These are phyloP conservation scores for Melikaiella ostensackeni DNA, from an alignment of 2,888 invertebrate species.

Conservation along the genomic window DNA sequence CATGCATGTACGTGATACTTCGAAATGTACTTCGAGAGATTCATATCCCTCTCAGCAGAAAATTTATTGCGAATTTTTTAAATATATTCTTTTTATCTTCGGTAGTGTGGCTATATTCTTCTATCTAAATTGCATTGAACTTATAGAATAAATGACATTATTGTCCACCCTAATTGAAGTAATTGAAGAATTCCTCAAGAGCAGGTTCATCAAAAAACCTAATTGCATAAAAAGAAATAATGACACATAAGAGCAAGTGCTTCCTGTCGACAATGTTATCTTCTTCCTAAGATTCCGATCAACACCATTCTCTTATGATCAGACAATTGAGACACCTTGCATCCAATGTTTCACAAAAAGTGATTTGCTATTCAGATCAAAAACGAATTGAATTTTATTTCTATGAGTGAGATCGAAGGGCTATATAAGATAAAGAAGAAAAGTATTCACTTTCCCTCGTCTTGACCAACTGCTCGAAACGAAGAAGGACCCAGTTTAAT, in stretches of 20 bases:
- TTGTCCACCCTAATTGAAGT: not conserved
- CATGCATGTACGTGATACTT: conserved; percentile 15
- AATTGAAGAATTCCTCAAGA: not conserved
- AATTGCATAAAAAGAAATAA: not conserved
- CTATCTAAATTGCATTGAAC: too few species aligned
- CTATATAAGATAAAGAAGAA: not conserved
- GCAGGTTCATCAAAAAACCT: not conserved
- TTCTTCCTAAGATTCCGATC: conserved; percentile 9
- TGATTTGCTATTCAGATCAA: not conserved
- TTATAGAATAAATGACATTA: too few species aligned
- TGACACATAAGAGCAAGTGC: not conserved
- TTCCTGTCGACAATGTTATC: not conserved
- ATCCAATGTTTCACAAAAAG: not conserved
- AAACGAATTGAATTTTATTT: conserved; percentile 18
- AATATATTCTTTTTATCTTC: too few species aligned
- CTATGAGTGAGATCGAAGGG: not conserved
- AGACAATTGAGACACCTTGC: conserved; percentile 32
- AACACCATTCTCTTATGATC: conserved; percentile 13
- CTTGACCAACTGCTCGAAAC: not conserved
- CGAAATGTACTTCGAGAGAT: not conserved
- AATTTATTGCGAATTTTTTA: not conserved
- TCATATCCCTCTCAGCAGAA: not conserved
- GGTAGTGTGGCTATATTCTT: too few species aligned
- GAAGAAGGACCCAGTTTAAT: conserved; percentile 37
- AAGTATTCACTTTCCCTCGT: conserved; percentile 1